phyloP scores from a whole-genome alignment of 2,888 invertebrate genomes.

The Hirtodrosophila alboralis region DNA sequence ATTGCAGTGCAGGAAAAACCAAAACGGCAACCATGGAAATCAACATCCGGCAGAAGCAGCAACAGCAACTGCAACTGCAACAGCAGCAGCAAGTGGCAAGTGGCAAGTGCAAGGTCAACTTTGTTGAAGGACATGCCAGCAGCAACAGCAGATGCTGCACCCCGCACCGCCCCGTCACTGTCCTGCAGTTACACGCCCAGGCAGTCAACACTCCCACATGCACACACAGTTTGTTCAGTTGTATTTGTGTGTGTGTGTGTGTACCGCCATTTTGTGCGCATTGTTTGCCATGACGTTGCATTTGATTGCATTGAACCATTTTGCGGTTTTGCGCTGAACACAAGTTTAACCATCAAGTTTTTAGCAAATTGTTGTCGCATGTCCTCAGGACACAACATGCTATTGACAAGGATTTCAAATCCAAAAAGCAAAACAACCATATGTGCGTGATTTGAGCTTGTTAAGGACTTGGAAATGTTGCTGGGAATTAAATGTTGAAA shows the following conservation, averaged over 20 bases:
- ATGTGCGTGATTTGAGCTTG: not conserved
- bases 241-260: constrained; percentile 25
- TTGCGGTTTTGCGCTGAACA: constrained; percentile 46
- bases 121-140: constrained; percentile 68
- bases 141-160: constrained; percentile 25
- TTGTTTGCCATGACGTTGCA: constrained; percentile 60
- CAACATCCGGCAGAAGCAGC: constrained; percentile 66
- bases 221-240: constrained; percentile 12
- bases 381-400: constrained; percentile 3
- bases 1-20: constrained; percentile 30
- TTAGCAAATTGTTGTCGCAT: constrained; percentile 10
- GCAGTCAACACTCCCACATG: constrained; percentile 24
- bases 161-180: constrained; percentile 19
- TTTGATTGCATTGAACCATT: constrained; percentile 66
- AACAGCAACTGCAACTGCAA: constrained; percentile 12
- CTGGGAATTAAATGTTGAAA: too few relatives aligned
- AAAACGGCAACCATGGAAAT: constrained; percentile 54
- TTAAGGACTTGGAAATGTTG: too few relatives aligned
- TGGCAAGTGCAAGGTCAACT: constrained; percentile 78
- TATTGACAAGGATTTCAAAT: constrained; percentile 21
- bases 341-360: constrained; percentile 13
- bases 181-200: constrained; percentile 11
- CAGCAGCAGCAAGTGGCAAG: constrained; percentile 56
- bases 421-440: constrained; percentile 1
- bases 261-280: constrained; percentile 42